Evolutionary conservation across 1,140 invertebrate genomes (phyloP).

Genomic region (Dendroctonus valens): DNA sequence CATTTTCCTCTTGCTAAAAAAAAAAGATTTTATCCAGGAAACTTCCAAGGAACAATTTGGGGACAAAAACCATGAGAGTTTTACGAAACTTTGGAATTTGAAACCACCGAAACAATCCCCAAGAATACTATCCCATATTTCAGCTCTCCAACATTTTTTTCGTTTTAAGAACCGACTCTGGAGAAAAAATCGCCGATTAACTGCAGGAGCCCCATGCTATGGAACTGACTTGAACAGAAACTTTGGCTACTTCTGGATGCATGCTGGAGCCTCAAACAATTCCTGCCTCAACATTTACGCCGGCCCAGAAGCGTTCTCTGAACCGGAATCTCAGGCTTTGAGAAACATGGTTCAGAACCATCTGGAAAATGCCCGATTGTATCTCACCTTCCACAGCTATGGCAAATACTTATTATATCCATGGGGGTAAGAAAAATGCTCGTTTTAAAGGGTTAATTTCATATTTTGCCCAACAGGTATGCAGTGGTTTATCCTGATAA

Average conservation of each 20-base stretch:
- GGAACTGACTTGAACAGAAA: constrained; percentile 71
- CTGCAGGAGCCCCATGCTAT: constrained; percentile 48
- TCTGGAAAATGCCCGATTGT: constrained; percentile 57
- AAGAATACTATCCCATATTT: too few relatives aligned
- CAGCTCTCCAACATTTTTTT: background rate
- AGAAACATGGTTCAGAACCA: constrained; percentile 54
- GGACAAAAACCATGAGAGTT: too few relatives aligned
- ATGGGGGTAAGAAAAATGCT: constrained; percentile 61
- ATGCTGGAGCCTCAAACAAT: constrained; percentile 59
- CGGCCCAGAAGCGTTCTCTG: constrained; percentile 70
- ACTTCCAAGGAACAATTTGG: too few relatives aligned
- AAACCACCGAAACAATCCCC: too few relatives aligned
- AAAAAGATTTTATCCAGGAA: too few relatives aligned
- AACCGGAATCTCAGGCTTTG: constrained; percentile 64
- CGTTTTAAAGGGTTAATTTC: background rate
- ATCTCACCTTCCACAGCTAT: constrained; percentile 69
- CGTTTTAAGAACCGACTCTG: constrained; percentile 59
- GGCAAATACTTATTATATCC: constrained; percentile 69
- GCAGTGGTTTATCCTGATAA: too few relatives aligned
- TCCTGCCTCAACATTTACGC: constrained; percentile 69
- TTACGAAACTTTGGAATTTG: too few relatives aligned
- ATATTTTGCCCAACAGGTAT: too few relatives aligned
- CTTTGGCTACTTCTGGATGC: constrained; percentile 66
- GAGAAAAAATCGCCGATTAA: constrained; percentile 61
- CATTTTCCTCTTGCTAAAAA: too few relatives aligned